Conservation (phyloP, 2,113 vertebrate genomes). For the Mus pahari region DNA sequence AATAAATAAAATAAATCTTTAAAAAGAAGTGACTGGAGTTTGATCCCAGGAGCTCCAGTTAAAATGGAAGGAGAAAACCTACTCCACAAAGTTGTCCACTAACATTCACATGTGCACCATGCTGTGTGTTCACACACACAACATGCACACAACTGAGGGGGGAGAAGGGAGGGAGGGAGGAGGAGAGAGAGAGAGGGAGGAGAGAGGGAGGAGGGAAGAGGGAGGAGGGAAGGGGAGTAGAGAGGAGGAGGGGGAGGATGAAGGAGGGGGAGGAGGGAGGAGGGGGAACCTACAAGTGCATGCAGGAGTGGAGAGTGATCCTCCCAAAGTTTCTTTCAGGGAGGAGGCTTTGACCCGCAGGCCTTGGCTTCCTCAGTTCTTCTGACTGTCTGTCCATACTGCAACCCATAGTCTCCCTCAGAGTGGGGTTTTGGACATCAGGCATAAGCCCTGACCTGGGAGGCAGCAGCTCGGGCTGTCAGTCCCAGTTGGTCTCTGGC, state of each 20-base stretch:
- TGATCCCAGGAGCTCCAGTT: not conserved
- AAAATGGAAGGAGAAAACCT: not conserved
- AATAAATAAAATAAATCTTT: too few relatives aligned
- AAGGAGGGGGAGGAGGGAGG: rapidly evolving
- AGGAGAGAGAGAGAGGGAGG: not conserved
- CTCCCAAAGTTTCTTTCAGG: not conserved
- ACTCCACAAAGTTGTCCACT: not conserved
- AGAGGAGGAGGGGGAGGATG: rapidly evolving
- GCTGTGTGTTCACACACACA: not conserved
- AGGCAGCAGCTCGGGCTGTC: not conserved
- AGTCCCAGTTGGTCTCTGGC: not conserved
- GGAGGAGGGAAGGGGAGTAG: not conserved
- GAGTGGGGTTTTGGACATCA: not conserved
- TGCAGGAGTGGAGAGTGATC: not conserved
- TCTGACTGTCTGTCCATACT: not conserved
- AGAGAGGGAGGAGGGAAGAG: not conserved
- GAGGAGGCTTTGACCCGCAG: not conserved
- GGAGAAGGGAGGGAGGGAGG: too few relatives aligned
- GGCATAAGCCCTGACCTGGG: not conserved
- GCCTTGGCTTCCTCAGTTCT: not conserved
- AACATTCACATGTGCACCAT: not conserved
- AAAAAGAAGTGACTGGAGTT: not conserved
- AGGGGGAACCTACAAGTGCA: too few relatives aligned
- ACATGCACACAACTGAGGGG: not conserved
- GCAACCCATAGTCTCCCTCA: not conserved